Conservation (phyloP, 2,888 invertebrate species). For the Cancer borealis region DNA sequence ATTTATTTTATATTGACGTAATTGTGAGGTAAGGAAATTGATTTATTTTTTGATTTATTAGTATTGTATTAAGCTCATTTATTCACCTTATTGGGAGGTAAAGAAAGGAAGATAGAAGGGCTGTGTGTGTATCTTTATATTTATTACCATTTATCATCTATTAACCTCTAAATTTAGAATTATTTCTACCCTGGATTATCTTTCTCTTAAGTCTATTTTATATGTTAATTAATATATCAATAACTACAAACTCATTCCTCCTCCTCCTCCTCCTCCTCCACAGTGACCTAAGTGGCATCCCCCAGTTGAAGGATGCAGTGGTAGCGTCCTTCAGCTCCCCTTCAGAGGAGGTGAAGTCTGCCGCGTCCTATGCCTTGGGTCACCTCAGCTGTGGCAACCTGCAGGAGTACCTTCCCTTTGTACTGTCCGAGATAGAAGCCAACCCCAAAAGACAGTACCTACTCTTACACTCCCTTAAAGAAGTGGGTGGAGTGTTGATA, state of each 20-base stretch:
- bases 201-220: no score
- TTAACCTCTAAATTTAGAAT: no score
- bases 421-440: constrained; percentile 94
- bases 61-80: no score
- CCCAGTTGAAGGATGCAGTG: constrained; percentile 83
- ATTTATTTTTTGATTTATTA: no score
- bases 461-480: constrained; percentile 96
- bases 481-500: constrained; percentile 83
- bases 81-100: no score
- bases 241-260: not conserved
- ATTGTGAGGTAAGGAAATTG: no score
- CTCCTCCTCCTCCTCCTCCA: constrained; percentile 74
- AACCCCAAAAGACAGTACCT: constrained; percentile 97
- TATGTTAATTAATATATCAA: no score
- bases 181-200: no score
- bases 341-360: constrained; percentile 98
- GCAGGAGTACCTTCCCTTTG: constrained; percentile 94
- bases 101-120: no score
- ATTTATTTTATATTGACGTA: no score
- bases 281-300: constrained; percentile 89
- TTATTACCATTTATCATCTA: no score
- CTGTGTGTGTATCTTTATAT: no score
- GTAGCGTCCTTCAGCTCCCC: constrained; percentile 93
- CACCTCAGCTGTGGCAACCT: constrained; percentile 97
- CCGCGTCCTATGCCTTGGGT: constrained; percentile 97